These are phyloP conservation scores for Drosophila kikkawai DNA, from an alignment of 1,140 invertebrate genomes.

Conservation along the genomic window DNA sequence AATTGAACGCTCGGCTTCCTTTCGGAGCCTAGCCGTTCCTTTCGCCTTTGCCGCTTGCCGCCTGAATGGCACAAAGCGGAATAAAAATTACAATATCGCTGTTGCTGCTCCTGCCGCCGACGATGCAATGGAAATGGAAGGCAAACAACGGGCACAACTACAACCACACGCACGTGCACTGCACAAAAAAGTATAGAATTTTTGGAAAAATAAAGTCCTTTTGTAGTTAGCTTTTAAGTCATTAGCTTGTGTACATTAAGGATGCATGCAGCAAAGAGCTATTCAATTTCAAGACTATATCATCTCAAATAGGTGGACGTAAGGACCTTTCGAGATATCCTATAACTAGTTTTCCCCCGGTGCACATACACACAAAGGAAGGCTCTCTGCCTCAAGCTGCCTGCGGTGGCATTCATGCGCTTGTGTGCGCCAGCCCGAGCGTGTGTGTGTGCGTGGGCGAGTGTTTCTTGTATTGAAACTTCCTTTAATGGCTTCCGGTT, in stretches of 20 bases:
- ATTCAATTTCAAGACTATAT: neutral
- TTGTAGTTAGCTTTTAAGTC: no score
- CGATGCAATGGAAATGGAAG: slow-evolving; percentile 62
- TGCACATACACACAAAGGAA: slow-evolving; percentile 37
- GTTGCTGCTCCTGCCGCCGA: slow-evolving; percentile 41
- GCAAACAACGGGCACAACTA: slow-evolving; percentile 61
- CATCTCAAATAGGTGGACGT: neutral
- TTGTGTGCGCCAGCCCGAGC: slow-evolving; percentile 16
- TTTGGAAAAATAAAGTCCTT: no score
- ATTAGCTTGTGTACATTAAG: neutral
- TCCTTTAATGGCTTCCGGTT: slow-evolving; percentile 84
- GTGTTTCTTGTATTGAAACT: slow-evolving; percentile 76
- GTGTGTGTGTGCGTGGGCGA: slow-evolving; percentile 31
- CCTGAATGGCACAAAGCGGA: slow-evolving; percentile 70
- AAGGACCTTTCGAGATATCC: neutral
- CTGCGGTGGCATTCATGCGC: slow-evolving; percentile 36
- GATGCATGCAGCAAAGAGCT: no score
- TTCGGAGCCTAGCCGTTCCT: slow-evolving; percentile 23
- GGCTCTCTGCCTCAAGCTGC: slow-evolving; percentile 49
- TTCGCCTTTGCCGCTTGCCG: slow-evolving; percentile 47
- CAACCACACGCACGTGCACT: slow-evolving; percentile 45
- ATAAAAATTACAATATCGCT: slow-evolving; percentile 82
- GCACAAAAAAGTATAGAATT: neutral
- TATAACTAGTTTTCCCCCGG: neutral
- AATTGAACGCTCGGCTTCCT: slow-evolving; percentile 73